Percentiles rank a stretch among this genome's conserved stretches.
phyloP scores from a whole-genome alignment of 2,113 vertebrate genomes.

The Melanotaenia duboulayi region DNA sequence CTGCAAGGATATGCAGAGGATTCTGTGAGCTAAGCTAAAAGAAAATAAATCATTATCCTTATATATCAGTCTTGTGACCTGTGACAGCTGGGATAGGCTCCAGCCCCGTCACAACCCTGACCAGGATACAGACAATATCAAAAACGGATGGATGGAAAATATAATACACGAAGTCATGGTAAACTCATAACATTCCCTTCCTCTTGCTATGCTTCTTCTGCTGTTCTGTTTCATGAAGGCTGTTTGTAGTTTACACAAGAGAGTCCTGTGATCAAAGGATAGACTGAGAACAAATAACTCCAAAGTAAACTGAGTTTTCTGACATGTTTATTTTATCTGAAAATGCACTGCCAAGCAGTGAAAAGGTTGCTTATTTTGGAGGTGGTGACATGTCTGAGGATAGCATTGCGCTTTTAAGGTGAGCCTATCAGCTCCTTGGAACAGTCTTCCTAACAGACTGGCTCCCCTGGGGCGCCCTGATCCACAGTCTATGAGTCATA shows the following conservation, averaged over 20 bases:
- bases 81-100: too few relatives aligned
- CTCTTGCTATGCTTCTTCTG: not conserved
- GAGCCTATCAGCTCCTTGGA: slow-evolving; percentile 68
- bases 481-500: slow-evolving; percentile 67
- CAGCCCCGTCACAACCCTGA: too few relatives aligned
- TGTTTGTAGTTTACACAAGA: slow-evolving; percentile 69
- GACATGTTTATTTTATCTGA: slow-evolving; percentile 26
- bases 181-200: slow-evolving; percentile 15
- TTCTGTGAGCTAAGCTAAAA: too few relatives aligned
- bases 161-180: not conserved
- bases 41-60: too few relatives aligned
- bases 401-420: slow-evolving; percentile 69
- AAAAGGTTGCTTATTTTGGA: slow-evolving; percentile 51
- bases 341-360: slow-evolving; percentile 23
- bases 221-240: slow-evolving; percentile 37
- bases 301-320: slow-evolving; percentile 57
- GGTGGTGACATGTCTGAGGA: slow-evolving; percentile 61
- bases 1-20: not conserved
- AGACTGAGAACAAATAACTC: slow-evolving; percentile 48
- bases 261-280: slow-evolving; percentile 63
- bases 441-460: slow-evolving; percentile 67
- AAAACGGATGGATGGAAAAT: not conserved
- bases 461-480: slow-evolving; percentile 57
- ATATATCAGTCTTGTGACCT: too few relatives aligned
- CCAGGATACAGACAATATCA: too few relatives aligned